Conservation (phyloP, 2,113 vertebrate genomes). For the Junco hyemalis region DNA sequence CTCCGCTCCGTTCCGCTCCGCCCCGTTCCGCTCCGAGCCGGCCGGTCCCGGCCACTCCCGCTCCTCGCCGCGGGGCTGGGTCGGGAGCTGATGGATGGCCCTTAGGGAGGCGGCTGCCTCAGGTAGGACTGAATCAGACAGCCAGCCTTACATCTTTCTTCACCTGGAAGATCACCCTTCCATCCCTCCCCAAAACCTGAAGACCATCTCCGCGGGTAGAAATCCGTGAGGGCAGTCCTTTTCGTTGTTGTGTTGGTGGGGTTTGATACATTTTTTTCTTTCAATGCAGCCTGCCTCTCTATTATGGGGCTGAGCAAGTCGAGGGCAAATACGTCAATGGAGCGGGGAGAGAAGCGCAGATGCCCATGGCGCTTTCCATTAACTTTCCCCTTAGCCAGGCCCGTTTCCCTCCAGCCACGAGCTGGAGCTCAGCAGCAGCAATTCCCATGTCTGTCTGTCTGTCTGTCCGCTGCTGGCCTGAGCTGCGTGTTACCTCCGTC, state of each 20-base stretch:
- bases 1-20: not conserved
- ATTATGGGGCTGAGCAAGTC: not conserved
- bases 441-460: not conserved
- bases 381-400: not conserved
- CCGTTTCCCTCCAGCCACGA: not conserved
- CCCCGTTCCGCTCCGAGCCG: not conserved
- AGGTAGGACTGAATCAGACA: not conserved
- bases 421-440: not conserved
- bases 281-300: not conserved
- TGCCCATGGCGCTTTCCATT: not conserved
- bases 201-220: not conserved
- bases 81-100: not conserved
- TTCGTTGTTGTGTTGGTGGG: not conserved
- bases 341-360: not conserved
- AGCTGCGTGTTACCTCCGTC: not conserved
- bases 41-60: not conserved
- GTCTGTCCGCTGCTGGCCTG: not conserved
- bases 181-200: not conserved
- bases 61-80: not conserved
- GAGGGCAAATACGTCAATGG: not conserved
- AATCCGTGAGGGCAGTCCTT: not conserved
- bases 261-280: not conserved
- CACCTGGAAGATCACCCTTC: not conserved
- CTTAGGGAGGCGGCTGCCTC: not conserved
- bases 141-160: not conserved